These are phyloP conservation scores for Dascyllus trimaculatus DNA, from an alignment of 2,113 vertebrate species.

Conservation along the genomic window DNA sequence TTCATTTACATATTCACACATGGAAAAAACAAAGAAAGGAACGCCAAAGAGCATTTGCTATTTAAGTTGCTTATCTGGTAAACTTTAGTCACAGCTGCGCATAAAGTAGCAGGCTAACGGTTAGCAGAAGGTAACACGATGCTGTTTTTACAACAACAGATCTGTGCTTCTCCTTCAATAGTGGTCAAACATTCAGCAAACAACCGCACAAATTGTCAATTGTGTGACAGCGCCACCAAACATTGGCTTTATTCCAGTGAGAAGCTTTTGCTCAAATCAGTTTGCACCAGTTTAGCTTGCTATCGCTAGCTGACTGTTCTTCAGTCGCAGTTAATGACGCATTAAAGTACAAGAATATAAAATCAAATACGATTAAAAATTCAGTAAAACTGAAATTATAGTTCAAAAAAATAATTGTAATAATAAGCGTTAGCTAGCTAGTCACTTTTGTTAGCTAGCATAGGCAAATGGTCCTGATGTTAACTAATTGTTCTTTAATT, in stretches of 20 bases:
- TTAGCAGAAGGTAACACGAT: slow-evolving; percentile 38
- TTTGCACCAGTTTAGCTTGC: not conserved
- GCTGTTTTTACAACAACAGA: slow-evolving; percentile 26
- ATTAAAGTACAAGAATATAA: not conserved
- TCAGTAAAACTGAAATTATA: not conserved
- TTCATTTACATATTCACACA: slow-evolving; percentile 51
- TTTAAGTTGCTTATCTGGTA: slow-evolving; percentile 48
- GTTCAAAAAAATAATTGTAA: no score
- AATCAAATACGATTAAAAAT: not conserved
- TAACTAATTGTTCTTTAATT: no score
- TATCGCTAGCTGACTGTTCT: not conserved
- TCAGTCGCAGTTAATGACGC: not conserved
- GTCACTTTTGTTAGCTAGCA: no score
- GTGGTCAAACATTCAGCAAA: slow-evolving; percentile 51
- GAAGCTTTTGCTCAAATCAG: not conserved
- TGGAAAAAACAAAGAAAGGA: not conserved
- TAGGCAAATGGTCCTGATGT: no score
- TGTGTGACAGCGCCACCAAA: not conserved
- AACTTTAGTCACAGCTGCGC: slow-evolving; percentile 56
- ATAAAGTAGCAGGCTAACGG: slow-evolving; percentile 34
- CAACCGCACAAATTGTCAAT: not conserved
- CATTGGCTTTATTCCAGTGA: slow-evolving; percentile 37
- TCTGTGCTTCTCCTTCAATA: slow-evolving; percentile 49
- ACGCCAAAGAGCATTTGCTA: slow-evolving; percentile 26
- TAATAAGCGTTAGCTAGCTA: no score